phyloP scores from a whole-genome alignment of 92 coral and sea anemone species.

The Siderastrea radians region DNA sequence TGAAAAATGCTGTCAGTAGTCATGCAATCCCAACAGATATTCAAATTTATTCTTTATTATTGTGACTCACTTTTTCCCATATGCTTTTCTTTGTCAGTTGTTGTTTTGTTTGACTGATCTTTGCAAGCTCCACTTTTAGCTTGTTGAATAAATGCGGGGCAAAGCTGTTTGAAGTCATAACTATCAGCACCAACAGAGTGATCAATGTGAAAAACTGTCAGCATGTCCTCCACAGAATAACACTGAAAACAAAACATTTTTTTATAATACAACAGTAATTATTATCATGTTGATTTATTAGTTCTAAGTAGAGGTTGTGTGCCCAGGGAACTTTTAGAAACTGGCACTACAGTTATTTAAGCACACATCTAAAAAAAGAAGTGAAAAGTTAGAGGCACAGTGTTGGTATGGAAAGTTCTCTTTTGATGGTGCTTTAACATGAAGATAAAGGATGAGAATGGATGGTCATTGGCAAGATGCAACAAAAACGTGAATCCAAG shows the following conservation, averaged over 20 bases:
- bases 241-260: constrained; percentile 63
- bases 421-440: no score
- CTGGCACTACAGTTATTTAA: no score
- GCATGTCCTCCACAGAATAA: constrained; percentile 81
- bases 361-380: no score
- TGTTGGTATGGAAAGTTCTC: no score
- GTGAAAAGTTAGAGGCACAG: no score
- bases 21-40: background rate
- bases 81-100: background rate
- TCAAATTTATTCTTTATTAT: background rate
- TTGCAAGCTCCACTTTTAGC: constrained; percentile 78
- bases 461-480: no score
- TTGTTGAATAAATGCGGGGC: constrained; percentile 92
- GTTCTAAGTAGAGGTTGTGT: background rate
- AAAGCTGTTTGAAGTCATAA: constrained; percentile 78
- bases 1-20: background rate
- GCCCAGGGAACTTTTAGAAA: background rate
- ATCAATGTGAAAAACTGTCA: constrained; percentile 81
- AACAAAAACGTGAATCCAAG: no score
- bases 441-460: no score
- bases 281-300: background rate
- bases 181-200: constrained; percentile 81
- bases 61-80: constrained; percentile 55
- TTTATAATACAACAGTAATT: background rate
- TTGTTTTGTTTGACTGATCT: constrained; percentile 6